Base-by-base conservation (phyloP, 2,113 vertebrate genomes). In the Lampris megalopsis region DNA sequence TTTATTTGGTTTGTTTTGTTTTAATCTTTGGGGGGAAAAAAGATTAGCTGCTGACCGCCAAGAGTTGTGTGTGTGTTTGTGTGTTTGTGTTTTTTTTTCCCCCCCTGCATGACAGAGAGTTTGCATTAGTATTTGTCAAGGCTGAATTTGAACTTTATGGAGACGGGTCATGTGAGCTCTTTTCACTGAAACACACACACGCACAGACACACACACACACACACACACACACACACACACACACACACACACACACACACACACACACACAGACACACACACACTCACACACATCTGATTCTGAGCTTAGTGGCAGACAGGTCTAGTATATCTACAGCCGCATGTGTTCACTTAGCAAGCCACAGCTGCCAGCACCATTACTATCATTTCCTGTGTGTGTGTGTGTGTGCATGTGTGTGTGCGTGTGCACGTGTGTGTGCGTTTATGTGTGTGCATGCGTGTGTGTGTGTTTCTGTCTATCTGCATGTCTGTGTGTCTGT, bases 301-400 rank as follows among this genome's bases (percentile, higher is more conserved):
- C 83, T 82, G 48, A 86, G 82, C 91, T 86, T 78, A 86, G 76
- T 84, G 63, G 73, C 87, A 84, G 77, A 82, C 80, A 11, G 83
- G 85, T 83, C 77, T 79, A 75, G 71, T 76, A 77, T 82, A 91
- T 85, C 88, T 86, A 64, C 84, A 86, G 83, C 85, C 88, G 84
- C 89, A 87, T 93, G 90, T 87, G 84, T 93, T 92, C 92, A 90
- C 92, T 92, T 94, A 91, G 81, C 82, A 77, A 91, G 68, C 68
- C 86, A 79, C 93, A 93, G 92, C 93, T 94, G 94, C 91, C 93
- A 90, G 86, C 88, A 66, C 88, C 86, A 92, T 92, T 91, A 91
- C 80, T 83, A 81, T 79, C 84, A 87, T 90, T 92, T 91, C 86
- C 86, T 91, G 84, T 85, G 83, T 86, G 82, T 72, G 73, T 62